Evolutionary conservation across 2,888 invertebrate genomes (phyloP).

Genomic region (Hartigia nigra): DNA sequence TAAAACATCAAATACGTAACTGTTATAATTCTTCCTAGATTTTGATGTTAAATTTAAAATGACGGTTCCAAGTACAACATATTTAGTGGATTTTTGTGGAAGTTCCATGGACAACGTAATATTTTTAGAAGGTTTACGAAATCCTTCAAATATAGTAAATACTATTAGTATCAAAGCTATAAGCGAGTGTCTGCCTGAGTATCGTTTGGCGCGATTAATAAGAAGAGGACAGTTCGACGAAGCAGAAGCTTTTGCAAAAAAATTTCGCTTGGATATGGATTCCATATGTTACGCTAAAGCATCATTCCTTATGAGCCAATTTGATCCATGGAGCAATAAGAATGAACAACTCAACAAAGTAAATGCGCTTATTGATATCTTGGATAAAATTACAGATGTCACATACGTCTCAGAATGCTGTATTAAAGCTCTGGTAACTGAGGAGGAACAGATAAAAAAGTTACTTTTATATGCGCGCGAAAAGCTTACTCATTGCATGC

Average conservation of each 20-base stretch:
- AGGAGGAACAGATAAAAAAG: constrained; percentile 52
- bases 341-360: constrained; percentile 51
- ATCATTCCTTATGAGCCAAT: constrained; percentile 55
- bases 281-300: constrained; percentile 65
- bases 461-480: constrained; percentile 58
- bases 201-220: constrained; percentile 65
- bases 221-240: constrained; percentile 65
- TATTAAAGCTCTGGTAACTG: constrained; percentile 56
- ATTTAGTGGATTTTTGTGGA: constrained; percentile 49
- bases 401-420: constrained; percentile 66
- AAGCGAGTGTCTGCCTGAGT: constrained; percentile 66
- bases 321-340: constrained; percentile 50
- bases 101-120: constrained; percentile 51
- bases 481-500: constrained; percentile 44
- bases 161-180: constrained; percentile 59
- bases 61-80: constrained; percentile 46
- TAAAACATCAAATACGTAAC: background rate
- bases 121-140: constrained; percentile 54
- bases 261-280: constrained; percentile 62
- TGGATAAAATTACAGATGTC: constrained; percentile 65
- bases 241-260: constrained; percentile 66
- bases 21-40: background rate
- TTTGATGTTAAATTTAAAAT: constrained; percentile 55
- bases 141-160: constrained; percentile 36
- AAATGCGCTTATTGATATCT: constrained; percentile 57